Conservation (phyloP, 2,888 invertebrate species). For the Eupithecia subumbrata region DNA sequence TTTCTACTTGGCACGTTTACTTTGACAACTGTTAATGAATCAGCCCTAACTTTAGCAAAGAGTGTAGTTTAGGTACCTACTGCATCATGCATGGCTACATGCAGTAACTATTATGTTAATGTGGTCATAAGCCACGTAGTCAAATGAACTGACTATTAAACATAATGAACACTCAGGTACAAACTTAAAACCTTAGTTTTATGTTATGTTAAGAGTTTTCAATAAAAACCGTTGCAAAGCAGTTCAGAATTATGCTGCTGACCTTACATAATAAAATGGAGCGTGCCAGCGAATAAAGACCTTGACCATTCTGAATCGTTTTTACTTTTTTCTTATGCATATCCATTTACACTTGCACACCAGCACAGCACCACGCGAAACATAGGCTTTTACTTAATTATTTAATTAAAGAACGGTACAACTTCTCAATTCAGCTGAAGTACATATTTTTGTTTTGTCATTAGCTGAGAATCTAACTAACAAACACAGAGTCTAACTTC, state of each 20-base stretch:
- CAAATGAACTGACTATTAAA: background rate
- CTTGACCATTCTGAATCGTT: conserved; percentile 64
- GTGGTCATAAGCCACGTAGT: background rate
- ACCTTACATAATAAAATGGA: conserved; percentile 26
- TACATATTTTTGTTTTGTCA: background rate
- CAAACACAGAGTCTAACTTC: no score
- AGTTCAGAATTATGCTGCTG: conserved; percentile 3
- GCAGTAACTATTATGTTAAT: no score
- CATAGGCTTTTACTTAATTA: background rate
- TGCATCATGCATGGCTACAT: no score
- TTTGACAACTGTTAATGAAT: no score
- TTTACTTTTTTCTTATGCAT: conserved; percentile 58
- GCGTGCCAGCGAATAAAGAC: conserved; percentile 44
- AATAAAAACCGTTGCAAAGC: background rate
- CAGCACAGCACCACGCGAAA: conserved; percentile 45
- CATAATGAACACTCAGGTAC: background rate
- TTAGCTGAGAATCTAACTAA: no score
- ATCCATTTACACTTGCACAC: conserved; percentile 52
- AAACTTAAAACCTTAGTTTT: no score
- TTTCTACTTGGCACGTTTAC: no score
- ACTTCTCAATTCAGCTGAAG: background rate
- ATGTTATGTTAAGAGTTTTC: background rate
- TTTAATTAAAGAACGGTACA: background rate
- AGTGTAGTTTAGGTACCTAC: no score
- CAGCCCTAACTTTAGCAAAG: no score